These are phyloP conservation scores for Conomelus anceps DNA, from an alignment of 2,888 invertebrate genomes.

Conservation along the genomic window DNA sequence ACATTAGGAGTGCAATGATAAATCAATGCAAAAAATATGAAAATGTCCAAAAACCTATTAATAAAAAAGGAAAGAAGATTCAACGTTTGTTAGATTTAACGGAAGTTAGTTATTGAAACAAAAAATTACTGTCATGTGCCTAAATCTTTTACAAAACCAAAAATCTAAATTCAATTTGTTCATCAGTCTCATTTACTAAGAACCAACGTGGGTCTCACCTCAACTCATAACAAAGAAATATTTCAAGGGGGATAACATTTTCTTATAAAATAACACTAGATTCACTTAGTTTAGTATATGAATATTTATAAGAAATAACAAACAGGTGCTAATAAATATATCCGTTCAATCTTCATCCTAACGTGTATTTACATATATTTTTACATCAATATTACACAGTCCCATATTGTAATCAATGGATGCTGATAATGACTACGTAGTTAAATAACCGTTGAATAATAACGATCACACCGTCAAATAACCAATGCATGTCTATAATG, in stretches of 20 bases:
- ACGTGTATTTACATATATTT: background rate
- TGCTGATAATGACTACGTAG: too few species aligned
- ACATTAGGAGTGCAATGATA: too few species aligned
- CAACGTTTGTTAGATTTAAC: too few species aligned
- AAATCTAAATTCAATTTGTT: background rate
- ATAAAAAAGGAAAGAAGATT: background rate
- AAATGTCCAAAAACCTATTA: background rate
- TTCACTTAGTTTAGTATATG: background rate
- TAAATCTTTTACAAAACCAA: background rate
- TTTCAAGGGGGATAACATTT: background rate
- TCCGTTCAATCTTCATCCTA: background rate
- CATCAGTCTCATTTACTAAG: background rate
- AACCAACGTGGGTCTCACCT: background rate
- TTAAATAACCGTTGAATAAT: background rate
- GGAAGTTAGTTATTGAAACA: background rate
- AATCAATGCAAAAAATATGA: too few species aligned
- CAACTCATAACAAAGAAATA: background rate
- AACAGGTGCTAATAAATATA: background rate
- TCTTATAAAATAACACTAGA: background rate
- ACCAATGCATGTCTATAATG: background rate
- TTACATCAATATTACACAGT: background rate
- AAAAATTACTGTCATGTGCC: too few species aligned
- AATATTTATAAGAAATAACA: background rate
- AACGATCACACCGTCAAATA: background rate
- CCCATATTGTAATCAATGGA: background rate